These are phyloP conservation scores for Megaceryle alcyon DNA, from an alignment of 2,797 vertebrate species.

Conservation along the genomic window DNA sequence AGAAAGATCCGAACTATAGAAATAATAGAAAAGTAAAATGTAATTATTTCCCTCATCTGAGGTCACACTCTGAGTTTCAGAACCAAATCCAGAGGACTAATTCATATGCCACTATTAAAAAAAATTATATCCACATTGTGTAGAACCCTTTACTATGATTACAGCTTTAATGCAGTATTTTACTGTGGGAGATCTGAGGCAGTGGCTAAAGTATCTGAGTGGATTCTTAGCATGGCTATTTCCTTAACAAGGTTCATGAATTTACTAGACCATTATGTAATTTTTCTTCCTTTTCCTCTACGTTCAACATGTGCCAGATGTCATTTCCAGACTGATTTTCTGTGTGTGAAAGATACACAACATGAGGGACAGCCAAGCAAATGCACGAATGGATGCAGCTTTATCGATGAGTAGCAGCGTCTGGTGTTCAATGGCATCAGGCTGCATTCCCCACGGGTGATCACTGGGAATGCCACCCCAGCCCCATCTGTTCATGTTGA, in stretches of 20 bases:
- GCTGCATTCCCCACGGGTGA: not conserved
- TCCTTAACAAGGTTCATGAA: not conserved
- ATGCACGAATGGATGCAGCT: not conserved
- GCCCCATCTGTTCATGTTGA: not conserved
- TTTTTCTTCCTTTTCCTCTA: slow-evolving; percentile 32
- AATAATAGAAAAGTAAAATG: not conserved
- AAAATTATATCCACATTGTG: not conserved
- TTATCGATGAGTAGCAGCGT: slow-evolving; percentile 4
- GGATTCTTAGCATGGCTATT: not conserved
- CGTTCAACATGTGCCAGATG: not conserved
- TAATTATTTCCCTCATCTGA: not conserved
- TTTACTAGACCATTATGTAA: not conserved
- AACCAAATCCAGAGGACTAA: not conserved
- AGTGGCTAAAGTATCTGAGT: not conserved
- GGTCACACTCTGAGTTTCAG: not conserved
- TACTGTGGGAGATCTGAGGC: not conserved
- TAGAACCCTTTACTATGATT: not conserved
- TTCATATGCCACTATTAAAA: not conserved
- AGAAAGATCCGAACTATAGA: not conserved
- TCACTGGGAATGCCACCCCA: not conserved
- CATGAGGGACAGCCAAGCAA: not conserved
- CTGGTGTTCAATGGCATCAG: not conserved
- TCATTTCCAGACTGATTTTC: not conserved
- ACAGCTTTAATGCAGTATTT: not conserved
- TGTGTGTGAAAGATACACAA: not conserved